A percentile compares a stretch with the other conserved stretches of the same genome.
Conservation (phyloP, 2,797 vertebrate species). For the Falco rusticolus region DNA sequence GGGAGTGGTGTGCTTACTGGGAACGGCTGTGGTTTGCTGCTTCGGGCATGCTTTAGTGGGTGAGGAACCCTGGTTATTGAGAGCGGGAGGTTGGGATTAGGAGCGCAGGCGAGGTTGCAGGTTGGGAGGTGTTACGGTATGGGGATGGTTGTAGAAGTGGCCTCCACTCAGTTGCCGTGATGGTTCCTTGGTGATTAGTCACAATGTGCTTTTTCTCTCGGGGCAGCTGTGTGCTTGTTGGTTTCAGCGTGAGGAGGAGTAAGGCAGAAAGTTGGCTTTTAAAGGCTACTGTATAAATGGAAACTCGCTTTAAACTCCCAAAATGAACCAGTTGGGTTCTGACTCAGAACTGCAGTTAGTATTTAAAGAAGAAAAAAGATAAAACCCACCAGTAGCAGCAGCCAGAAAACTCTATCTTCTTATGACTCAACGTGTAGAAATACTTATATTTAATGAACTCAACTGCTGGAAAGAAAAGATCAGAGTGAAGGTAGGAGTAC, state of each 20-base stretch:
- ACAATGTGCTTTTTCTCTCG: background rate
- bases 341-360: slow-evolving; percentile 79
- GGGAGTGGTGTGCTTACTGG: background rate
- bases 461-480: background rate
- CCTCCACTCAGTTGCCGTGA: background rate
- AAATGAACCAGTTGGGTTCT: slow-evolving; percentile 58
- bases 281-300: slow-evolving; percentile 65
- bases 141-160: background rate
- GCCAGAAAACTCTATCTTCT: slow-evolving; percentile 66
- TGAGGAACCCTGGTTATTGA: background rate
- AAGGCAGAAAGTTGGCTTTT: slow-evolving; percentile 52
- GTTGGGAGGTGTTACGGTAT: background rate
- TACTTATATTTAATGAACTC: background rate
- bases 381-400: slow-evolving; percentile 21
- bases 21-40: background rate
- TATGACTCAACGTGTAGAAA: slow-evolving; percentile 75
- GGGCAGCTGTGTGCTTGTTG: slow-evolving; percentile 15
- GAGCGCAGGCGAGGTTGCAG: background rate
- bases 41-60: background rate
- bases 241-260: slow-evolving; percentile 50
- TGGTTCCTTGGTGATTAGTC: slow-evolving; percentile 17
- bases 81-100: background rate
- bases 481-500: slow-evolving; percentile 21
- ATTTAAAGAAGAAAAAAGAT: slow-evolving; percentile 15
- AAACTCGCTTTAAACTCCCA: slow-evolving; percentile 63